phyloP scores from a whole-genome alignment of 1,140 invertebrate species.

The Zaprionus gabonicus region DNA sequence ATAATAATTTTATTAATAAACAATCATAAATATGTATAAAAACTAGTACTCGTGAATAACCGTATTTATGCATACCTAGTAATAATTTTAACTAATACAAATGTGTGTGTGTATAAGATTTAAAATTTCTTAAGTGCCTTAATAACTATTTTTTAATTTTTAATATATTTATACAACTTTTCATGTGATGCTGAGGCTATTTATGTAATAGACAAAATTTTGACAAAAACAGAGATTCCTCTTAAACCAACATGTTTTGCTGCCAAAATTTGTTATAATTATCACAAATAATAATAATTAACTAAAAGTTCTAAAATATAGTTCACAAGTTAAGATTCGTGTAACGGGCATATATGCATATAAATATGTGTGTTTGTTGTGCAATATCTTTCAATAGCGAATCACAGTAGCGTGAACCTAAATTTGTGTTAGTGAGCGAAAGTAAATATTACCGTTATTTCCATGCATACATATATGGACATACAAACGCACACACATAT shows the following conservation, averaged over 20 bases:
- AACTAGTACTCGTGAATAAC: neutral
- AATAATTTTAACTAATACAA: neutral
- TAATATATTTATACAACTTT: constrained; percentile 2
- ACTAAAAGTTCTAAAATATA: neutral
- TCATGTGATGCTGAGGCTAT: neutral
- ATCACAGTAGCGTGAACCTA: neutral
- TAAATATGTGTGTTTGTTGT: neutral
- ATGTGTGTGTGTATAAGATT: neutral
- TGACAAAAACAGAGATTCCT: neutral
- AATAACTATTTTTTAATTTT: neutral
- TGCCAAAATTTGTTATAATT: no score
- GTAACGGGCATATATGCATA: neutral
- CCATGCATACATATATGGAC: neutral
- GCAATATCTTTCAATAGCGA: neutral
- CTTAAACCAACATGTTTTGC: neutral
- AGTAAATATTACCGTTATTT: neutral
- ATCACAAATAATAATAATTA: no score
- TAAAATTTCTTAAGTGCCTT: neutral
- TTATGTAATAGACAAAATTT: constrained; percentile 12
- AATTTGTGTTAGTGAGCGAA: neutral
- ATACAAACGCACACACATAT: neutral
- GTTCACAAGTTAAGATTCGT: neutral
- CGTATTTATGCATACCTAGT: neutral
- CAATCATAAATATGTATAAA: neutral
- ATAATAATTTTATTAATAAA: neutral